Conservation (phyloP, 2,797 vertebrate species). For the Macropus fuliginosus region DNA sequence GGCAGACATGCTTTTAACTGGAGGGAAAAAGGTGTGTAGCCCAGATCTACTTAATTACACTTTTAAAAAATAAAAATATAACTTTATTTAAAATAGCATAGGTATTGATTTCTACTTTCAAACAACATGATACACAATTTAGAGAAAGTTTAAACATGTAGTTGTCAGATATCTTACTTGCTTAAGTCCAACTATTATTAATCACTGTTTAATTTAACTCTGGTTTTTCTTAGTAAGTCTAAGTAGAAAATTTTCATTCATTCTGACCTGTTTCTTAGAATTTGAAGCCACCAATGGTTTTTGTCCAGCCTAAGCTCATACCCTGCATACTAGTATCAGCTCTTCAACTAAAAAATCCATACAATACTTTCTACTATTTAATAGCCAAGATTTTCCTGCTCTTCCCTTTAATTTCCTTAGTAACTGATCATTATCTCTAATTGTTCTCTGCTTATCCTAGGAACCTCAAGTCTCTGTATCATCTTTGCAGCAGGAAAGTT, state of each 20-base stretch:
- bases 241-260: constrained; percentile 28
- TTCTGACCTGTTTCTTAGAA: constrained; percentile 4
- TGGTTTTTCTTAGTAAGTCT: neutral
- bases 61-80: neutral
- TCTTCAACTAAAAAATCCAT: constrained; percentile 32
- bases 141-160: neutral
- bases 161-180: neutral
- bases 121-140: neutral
- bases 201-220: neutral
- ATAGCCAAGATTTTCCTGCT: neutral
- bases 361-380: neutral
- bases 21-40: neutral
- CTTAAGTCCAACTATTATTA: neutral
- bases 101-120: neutral
- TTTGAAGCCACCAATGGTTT: neutral
- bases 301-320: neutral
- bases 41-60: neutral
- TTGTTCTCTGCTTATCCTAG: neutral
- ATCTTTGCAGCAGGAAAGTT: neutral
- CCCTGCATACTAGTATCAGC: neutral
- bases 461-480: neutral
- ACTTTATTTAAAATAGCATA: neutral
- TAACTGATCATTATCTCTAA: neutral
- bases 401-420: neutral
- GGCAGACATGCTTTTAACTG: neutral